Evolutionary conservation across 1,140 invertebrate species (phyloP), one percentile per base, ranked within the genome.

Genomic region (Eriocheir sinensis): DNA sequence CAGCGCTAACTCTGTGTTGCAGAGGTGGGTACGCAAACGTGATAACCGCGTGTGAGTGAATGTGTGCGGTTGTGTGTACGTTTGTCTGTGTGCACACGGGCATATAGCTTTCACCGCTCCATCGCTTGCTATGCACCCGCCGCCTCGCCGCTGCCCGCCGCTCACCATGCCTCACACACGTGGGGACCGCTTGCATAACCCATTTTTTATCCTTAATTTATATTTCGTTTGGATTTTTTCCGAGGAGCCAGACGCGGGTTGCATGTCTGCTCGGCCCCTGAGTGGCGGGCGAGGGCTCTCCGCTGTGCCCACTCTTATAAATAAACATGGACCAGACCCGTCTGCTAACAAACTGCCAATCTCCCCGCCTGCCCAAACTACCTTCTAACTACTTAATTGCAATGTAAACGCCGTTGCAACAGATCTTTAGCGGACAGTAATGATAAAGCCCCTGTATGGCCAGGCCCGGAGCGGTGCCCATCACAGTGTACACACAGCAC

Each of bases 311-410:
- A 34, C 80, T 91, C 89, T 88, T 90, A 94, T 94, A 94, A 91
- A 94, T 94, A 94, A 94, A 92, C 89, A 94, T 94, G 81, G 94
- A 72, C 90, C 80, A 38, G 89, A 41, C 90, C 79, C 38, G 80
- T 72, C 89, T 48, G 89, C 83, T 94, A 94, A 94, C 94, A 94
- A 91, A 91, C 89, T 85, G 89, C 79, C 81, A 91, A 94, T 94
- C 89, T 94, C 79, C 90, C 80, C 41, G 94, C 94, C 89, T 94
- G 94, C 89, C 94, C 94, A 92, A 94, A 91, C 94, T 94, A 53
- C 94, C 94, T 80, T 86, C 93, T 92, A 94, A 94, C 89, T 94
- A 94, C 94, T 92, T 94, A 94, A 94, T 94, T 94, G 89, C 88
- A 72, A 53, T 92, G 94, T 94, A 91, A 94, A 92, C 89, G 79